Base-by-base conservation (phyloP, 1,140 invertebrate species). In the Drosophila busckii region DNA sequence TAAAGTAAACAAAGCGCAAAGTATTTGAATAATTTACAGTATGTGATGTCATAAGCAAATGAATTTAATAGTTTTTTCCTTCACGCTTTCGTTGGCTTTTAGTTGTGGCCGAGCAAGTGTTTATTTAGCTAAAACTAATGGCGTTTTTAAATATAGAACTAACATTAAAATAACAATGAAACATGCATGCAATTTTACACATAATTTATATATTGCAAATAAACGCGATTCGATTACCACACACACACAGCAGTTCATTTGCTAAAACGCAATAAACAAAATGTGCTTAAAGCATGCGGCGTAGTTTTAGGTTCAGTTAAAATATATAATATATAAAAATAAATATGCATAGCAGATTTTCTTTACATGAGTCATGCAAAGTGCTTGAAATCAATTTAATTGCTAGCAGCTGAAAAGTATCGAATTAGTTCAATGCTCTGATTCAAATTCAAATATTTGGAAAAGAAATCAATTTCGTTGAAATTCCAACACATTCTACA, bases 1-100 rank as follows among this genome's bases (percentile, higher is more conserved):
- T 50, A 52, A 44, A 62, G 31, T 53, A 55, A 78, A 56, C 67
- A 68, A 56, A 37, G 35, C 44, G 54, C 29, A 60, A 64, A 64
- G n/a, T 65, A 70, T 80, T 73, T 54, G 44, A 82, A 82, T 80
- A 73, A 80, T 80, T 80, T 70, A 67, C 38, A 64, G 64, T 52
- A 80, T 80, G 73, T 80, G 73, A 80, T 80, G 73, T 80, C 73
- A 80, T 82, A 69, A 48, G 23, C 19, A 13, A 42, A 22, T 20
- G 40, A 60, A 60, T 55, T 63, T 35, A 65, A 56, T 56, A 48
- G 29, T 49, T 49, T 25, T 12, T 17, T 49, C 45, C 25, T 71
- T 65, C 50, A 65, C 61, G 66, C 73, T 80, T 78, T 78, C 71
- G 40, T 38, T n/a, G n/a, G n/a, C 5, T 23, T 42, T 12, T n/a